A percentile compares a stretch with the other conserved stretches of the same genome.
phyloP scores from a whole-genome alignment of 2,888 invertebrate genomes.

The Thereva nobilitata region DNA sequence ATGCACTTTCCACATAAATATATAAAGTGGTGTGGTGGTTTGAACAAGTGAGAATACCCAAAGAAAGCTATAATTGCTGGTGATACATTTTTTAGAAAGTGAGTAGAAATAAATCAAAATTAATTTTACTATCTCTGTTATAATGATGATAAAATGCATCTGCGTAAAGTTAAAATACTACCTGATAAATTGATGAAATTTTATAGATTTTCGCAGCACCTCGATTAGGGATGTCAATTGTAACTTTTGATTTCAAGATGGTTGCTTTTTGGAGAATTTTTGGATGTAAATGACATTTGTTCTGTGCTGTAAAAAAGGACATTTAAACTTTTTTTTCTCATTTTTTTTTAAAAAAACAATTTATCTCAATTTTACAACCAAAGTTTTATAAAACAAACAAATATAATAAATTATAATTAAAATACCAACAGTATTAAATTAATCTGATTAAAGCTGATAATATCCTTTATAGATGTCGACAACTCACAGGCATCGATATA shows the following conservation, averaged over 20 bases:
- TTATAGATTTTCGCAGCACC: background rate
- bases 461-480: constrained; percentile 71
- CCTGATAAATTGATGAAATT: background rate
- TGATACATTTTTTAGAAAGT: too few relatives aligned
- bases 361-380: background rate
- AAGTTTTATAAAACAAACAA: too few relatives aligned
- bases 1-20: too few relatives aligned
- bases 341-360: background rate
- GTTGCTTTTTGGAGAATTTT: constrained; percentile 40
- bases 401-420: too few relatives aligned
- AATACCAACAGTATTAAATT: too few relatives aligned
- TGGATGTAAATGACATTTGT: constrained; percentile 14
- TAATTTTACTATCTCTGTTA: too few relatives aligned
- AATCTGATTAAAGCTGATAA: background rate
- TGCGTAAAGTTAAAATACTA: background rate
- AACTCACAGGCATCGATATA: constrained; percentile 88
- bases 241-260: constrained; percentile 42
- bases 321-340: background rate
- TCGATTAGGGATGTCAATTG: constrained; percentile 13
- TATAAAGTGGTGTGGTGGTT: too few relatives aligned
- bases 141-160: too few relatives aligned
- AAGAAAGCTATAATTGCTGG: too few relatives aligned
- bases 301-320: background rate
- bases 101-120: too few relatives aligned
- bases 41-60: too few relatives aligned